Evolutionary conservation across 2,113 vertebrate species (phyloP), one percentile per base, ranked within the genome.

Genomic region (Riparia riparia): DNA sequence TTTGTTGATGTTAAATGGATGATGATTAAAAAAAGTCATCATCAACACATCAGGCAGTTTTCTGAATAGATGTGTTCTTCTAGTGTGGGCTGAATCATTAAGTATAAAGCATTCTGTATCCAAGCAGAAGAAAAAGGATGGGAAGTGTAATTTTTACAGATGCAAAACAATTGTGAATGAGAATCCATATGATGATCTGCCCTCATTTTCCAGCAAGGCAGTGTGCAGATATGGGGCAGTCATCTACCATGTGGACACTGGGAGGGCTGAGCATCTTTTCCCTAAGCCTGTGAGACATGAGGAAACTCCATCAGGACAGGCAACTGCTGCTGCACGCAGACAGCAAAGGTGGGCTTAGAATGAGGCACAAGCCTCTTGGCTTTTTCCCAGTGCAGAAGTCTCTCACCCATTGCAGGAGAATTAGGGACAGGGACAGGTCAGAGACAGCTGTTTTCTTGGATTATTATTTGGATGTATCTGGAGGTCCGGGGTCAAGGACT

Each of bases 11-110:
- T 22, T 90, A 70, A 93, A 90, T 47, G 68, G 63, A 77, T 82
- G 16, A 78, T 54, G 64, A 82, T 76, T 45, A 0, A 20, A 79
- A 84, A 61, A 80, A 61, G 7, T 6, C 16, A 58, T 49, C 68
- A 71, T 72, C 49, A 76, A 49, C 45, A 72, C n/a, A 90, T 83
- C 29, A 68, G 47, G 42, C 65, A 70, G 26, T 61, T 76, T 94
- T 88, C 79, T 88, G 70, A 76, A 85, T 56, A 83, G 37, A 49
- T 28, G 24, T 77, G 16, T 89, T 91, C 85, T 91, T 65, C 49
- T 76, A 18, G 17, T 39, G 42, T 61, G 63, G 28, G 51, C 14
- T 91, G 87, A 93, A 87, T 72, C 39, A 54, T 39, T 37, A 70
- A 26, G 9, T 37, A 50, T 34, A 86, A 90, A 92, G 8, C 5